Percentiles rank a stretch among this genome's conserved stretches.
These are phyloP conservation scores for Solenopsis fugax DNA, from an alignment of 1,140 invertebrate species.

Conservation along the genomic window DNA sequence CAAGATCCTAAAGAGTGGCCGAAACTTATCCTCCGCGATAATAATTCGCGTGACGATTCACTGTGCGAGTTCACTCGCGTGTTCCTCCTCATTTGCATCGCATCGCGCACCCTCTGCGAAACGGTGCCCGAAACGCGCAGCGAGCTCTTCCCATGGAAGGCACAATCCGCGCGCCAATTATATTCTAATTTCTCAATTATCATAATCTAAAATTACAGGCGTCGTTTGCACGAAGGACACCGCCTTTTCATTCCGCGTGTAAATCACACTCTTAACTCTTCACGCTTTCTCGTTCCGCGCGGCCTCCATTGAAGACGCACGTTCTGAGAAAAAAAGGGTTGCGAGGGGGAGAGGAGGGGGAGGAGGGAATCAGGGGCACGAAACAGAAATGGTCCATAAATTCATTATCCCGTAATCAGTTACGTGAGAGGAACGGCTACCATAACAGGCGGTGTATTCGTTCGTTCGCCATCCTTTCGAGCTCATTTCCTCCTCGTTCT, in stretches of 20 bases:
- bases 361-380: neutral
- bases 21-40: neutral
- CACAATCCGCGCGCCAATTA: slow-evolving; percentile 26
- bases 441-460: slow-evolving; percentile 25
- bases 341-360: neutral
- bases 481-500: slow-evolving; percentile 25
- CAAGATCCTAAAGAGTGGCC: neutral
- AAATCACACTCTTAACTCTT: slow-evolving; percentile 69
- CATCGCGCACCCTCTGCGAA: slow-evolving; percentile 11
- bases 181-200: slow-evolving; percentile 67
- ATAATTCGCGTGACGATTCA: slow-evolving; percentile 36
- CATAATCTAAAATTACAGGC: slow-evolving; percentile 73
- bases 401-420: slow-evolving; percentile 74
- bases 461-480: slow-evolving; percentile 41
- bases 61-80: slow-evolving; percentile 22
- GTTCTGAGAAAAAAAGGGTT: slow-evolving; percentile 32
- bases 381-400: slow-evolving; percentile 63
- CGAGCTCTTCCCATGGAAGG: slow-evolving; percentile 36
- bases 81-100: slow-evolving; percentile 31
- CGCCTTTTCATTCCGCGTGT: slow-evolving; percentile 70
- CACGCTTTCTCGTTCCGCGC: slow-evolving; percentile 57
- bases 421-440: slow-evolving; percentile 44
- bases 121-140: slow-evolving; percentile 23
- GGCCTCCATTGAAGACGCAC: slow-evolving; percentile 19
- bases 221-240: slow-evolving; percentile 28